These are phyloP conservation scores for Ametastegia equiseti DNA, from an alignment of 2,888 invertebrate species.

Conservation along the genomic window DNA sequence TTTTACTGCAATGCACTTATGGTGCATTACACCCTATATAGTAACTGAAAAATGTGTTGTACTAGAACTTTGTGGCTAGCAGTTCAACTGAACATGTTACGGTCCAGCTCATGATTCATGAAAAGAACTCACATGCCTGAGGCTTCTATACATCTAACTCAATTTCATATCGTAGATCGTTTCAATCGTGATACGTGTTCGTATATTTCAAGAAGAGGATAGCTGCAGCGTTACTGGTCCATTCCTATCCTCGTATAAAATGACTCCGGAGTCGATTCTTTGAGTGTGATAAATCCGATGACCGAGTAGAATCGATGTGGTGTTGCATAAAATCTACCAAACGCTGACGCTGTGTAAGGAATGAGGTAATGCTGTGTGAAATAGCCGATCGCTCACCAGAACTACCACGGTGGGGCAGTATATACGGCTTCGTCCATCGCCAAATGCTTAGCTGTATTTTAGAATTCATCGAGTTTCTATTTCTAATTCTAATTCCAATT, in stretches of 20 bases:
- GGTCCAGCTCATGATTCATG: neutral
- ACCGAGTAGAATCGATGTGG: conserved; percentile 62
- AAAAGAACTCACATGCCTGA: neutral
- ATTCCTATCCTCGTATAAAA: neutral
- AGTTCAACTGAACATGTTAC: neutral
- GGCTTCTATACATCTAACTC: neutral
- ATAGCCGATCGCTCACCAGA: conserved; percentile 66
- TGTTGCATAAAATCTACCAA: conserved; percentile 63
- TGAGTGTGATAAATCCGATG: conserved; percentile 58
- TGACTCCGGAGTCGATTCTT: conserved; percentile 3
- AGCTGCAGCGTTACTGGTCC: neutral
- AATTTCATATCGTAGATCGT: neutral
- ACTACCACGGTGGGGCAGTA: conserved; percentile 1
- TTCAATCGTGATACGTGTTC: conserved; percentile 5
- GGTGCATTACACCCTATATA: no score
- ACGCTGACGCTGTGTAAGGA: conserved; percentile 56
- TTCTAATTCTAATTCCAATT: neutral
- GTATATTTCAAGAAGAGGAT: neutral
- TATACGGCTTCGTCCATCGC: conserved; percentile 2
- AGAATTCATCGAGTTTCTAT: neutral
- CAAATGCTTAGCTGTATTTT: neutral
- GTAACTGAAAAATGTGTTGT: neutral
- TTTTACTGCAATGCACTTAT: no score
- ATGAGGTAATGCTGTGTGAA: conserved; percentile 67
- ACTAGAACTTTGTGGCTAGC: neutral